These are phyloP conservation scores for silkworm (Bombyx mori) DNA, from an alignment of 1,140 invertebrate species.

Conservation along the genomic window ASM3026992v2 NC_085114.1:8039001-8039500, in stretches of 20 bases:
- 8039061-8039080: too few species aligned
- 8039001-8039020: too few species aligned
- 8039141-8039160: background rate
- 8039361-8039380: constrained; percentile 9
- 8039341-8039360: constrained; percentile 28
- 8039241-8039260: constrained; percentile 57
- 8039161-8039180: constrained; percentile 11
- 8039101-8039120: too few species aligned
- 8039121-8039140: background rate
- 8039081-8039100: too few species aligned
- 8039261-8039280: constrained; percentile 39
- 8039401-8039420: too few species aligned
- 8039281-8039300: constrained; percentile 37
- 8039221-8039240: constrained; percentile 24
- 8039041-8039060: too few species aligned
- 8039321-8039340: constrained; percentile 53
- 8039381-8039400: too few species aligned
- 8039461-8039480: too few species aligned
- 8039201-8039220: constrained; percentile 20
- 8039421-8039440: too few species aligned
- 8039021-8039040: too few species aligned
- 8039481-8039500: too few species aligned
- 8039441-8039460: too few species aligned
- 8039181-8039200: constrained; percentile 18
- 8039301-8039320: constrained; percentile 45